Conservation (phyloP, 2,113 vertebrate genomes). For the Proterorhinus semilunaris region DNA sequence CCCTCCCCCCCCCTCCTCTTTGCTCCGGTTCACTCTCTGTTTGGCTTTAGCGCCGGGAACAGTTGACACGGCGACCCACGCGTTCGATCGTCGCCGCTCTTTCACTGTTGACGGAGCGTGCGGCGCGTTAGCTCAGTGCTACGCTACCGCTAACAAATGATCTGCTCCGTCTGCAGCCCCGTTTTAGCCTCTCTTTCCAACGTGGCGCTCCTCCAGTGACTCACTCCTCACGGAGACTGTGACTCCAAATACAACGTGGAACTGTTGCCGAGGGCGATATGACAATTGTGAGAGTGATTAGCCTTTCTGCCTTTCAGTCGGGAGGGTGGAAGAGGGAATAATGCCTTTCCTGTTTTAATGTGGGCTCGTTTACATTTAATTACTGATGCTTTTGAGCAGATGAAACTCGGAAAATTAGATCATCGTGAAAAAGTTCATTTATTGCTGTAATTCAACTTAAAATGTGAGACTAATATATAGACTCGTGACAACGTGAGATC, state of each 20-base stretch:
- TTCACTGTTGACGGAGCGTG: not conserved
- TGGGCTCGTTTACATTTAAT: too few relatives aligned
- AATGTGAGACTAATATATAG: too few relatives aligned
- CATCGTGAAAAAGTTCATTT: too few relatives aligned
- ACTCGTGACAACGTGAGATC: too few relatives aligned
- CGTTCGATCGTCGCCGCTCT: not conserved
- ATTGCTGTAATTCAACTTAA: too few relatives aligned
- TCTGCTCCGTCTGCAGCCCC: not conserved
- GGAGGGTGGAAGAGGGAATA: too few relatives aligned
- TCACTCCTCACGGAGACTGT: not conserved
- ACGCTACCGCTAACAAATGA: not conserved
- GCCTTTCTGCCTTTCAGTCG: not conserved
- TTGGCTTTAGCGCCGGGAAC: not conserved
- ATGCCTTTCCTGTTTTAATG: too few relatives aligned
- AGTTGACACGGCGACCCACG: slow-evolving; percentile 1
- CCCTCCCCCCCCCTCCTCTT: not conserved
- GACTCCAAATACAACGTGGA: not conserved
- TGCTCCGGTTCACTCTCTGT: not conserved
- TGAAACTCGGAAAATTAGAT: too few relatives aligned
- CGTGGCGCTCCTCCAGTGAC: not conserved
- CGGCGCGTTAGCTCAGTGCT: not conserved
- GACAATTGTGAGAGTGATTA: not conserved
- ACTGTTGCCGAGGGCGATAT: not conserved
- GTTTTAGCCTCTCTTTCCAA: not conserved
- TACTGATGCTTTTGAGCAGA: too few relatives aligned